Evolutionary conservation across 1,140 invertebrate genomes (phyloP).

Genomic region (Bombus difficillimus): DNA sequence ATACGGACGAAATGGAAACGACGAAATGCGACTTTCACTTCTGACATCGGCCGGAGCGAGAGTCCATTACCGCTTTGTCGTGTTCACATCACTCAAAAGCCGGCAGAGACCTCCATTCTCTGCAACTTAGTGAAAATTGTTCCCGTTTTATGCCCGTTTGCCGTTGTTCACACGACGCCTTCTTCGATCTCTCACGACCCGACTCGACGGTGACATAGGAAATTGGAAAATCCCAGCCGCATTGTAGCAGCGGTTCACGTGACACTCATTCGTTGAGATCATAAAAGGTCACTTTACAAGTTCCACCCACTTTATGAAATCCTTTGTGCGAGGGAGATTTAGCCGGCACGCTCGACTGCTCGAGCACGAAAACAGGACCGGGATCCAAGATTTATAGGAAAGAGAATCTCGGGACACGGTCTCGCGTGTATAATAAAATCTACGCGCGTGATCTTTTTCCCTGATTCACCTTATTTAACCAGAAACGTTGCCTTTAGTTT

Average conservation of each 20-base stretch:
- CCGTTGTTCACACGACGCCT: slow-evolving; percentile 54
- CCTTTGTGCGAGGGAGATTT: slow-evolving; percentile 72
- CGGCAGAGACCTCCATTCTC: neutral
- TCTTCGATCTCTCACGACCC: slow-evolving; percentile 37
- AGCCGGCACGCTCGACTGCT: slow-evolving; percentile 72
- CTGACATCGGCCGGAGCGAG: slow-evolving; percentile 4
- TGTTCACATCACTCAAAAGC: slow-evolving; percentile 1
- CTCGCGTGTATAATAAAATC: slow-evolving; percentile 51
- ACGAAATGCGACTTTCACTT: slow-evolving; percentile 32
- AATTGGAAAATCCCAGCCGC: slow-evolving; percentile 61
- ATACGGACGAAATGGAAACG: slow-evolving; percentile 34
- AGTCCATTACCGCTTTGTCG: slow-evolving; percentile 5
- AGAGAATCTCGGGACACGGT: slow-evolving; percentile 45
- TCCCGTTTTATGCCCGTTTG: slow-evolving; percentile 54
- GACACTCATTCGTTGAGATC: slow-evolving; percentile 69
- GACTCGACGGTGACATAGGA: slow-evolving; percentile 42
- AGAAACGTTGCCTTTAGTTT: slow-evolving; percentile 36
- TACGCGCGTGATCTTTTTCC: slow-evolving; percentile 51
- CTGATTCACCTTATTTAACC: slow-evolving; percentile 59
- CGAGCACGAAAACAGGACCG: slow-evolving; percentile 72
- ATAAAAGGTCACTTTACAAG: slow-evolving; percentile 77
- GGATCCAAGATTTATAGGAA: slow-evolving; percentile 71
- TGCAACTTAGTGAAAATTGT: slow-evolving; percentile 42
- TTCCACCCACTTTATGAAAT: slow-evolving; percentile 75
- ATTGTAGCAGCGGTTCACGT: slow-evolving; percentile 60